phyloP scores from a whole-genome alignment of 2,888 invertebrate genomes.

The Glaucopsyche alexis region DNA sequence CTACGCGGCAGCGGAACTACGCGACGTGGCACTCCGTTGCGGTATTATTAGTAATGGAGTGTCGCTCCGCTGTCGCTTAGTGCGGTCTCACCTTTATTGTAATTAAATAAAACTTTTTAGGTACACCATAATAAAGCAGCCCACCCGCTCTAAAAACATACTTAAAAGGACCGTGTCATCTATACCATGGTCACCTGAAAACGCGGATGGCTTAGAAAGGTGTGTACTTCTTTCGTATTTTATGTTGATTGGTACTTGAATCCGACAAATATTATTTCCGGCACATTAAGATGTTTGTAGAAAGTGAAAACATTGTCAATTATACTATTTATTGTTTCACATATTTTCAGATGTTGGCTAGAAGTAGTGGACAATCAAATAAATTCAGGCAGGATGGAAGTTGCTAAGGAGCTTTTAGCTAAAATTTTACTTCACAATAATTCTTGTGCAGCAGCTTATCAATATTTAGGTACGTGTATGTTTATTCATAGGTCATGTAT shows the following conservation, averaged over 20 bases:
- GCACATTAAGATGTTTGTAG: not conserved
- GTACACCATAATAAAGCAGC: slow-evolving; percentile 93
- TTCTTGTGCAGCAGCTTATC: slow-evolving; percentile 94
- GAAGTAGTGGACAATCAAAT: slow-evolving; percentile 93
- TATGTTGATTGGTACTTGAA: not conserved
- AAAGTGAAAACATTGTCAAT: no score
- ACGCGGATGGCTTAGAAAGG: slow-evolving; percentile 95
- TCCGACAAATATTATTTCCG: no score
- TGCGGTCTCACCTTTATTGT: no score
- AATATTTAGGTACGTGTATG: slow-evolving; percentile 80
- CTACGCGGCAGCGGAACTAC: no score
- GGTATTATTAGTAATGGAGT: no score
- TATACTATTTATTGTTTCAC: no score
- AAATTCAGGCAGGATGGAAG: slow-evolving; percentile 86
- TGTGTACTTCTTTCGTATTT: slow-evolving; percentile 34
- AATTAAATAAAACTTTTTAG: slow-evolving; percentile 52
- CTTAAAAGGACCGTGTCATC: slow-evolving; percentile 91
- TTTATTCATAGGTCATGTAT: no score
- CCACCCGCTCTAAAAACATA: slow-evolving; percentile 94
- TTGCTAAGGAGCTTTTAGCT: slow-evolving; percentile 90
- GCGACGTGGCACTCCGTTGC: no score
- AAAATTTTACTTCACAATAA: slow-evolving; percentile 90
- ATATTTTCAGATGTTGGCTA: slow-evolving; percentile 87
- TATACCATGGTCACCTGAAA: slow-evolving; percentile 94
- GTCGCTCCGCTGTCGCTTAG: no score